Percentiles rank a stretch among this genome's conserved stretches.
Evolutionary conservation across 2,888 invertebrate species (phyloP).

Genomic region (Leistus spinibarbis): DNA sequence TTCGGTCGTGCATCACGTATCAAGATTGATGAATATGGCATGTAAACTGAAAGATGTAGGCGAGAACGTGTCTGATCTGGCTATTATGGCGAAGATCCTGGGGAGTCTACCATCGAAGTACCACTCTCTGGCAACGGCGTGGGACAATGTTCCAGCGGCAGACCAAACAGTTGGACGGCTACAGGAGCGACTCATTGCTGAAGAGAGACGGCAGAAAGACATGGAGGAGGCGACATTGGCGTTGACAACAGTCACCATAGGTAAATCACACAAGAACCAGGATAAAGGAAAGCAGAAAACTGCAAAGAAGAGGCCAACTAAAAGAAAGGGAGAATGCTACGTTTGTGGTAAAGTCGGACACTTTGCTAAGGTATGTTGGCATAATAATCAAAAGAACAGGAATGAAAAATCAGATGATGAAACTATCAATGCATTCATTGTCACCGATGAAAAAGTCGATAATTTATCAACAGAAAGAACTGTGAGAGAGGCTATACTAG

Average conservation of each 20-base stretch:
- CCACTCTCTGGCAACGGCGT: conserved; percentile 42
- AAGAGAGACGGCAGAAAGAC: conserved; percentile 36
- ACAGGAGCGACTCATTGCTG: conserved; percentile 42
- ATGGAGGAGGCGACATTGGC: not conserved
- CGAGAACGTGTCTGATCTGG: conserved; percentile 39
- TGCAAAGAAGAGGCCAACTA: not conserved
- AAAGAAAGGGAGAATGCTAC: no score
- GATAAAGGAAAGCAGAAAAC: conserved; percentile 24
- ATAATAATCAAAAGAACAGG: conserved; percentile 11
- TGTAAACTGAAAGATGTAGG: conserved; percentile 43
- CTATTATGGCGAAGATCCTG: conserved; percentile 44
- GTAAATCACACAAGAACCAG: conserved; percentile 7
- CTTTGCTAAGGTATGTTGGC: not conserved
- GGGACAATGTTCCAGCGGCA: conserved; percentile 9
- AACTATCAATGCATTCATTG: no score
- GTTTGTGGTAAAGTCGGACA: conserved; percentile 32
- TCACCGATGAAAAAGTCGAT: no score
- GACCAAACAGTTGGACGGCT: conserved; percentile 42
- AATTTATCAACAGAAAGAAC: no score
- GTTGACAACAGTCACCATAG: not conserved
- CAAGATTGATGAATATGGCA: conserved; percentile 43
- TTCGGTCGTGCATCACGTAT: conserved; percentile 43
- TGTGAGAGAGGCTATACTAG: not conserved
- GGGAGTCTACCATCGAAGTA: conserved; percentile 44
- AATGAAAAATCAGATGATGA: conserved; percentile 38